Evolutionary conservation across 2,888 invertebrate genomes (phyloP).

Genomic region (Himalopsyche japonica): DNA sequence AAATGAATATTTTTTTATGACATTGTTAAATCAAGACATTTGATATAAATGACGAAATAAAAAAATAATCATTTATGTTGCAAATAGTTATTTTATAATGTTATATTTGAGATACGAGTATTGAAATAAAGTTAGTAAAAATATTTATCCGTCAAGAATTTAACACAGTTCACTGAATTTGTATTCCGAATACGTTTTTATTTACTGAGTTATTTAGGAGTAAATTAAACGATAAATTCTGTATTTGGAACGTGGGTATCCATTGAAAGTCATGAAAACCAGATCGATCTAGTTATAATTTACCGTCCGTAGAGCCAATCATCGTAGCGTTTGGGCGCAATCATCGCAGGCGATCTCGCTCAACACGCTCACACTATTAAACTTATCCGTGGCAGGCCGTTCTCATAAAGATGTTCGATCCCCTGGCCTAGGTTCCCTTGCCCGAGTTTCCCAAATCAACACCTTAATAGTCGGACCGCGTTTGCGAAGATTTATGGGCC

Average conservation of each 20-base stretch:
- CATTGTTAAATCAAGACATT: too few relatives aligned
- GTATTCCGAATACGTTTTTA: background rate
- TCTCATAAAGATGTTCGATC: slow-evolving; percentile 1
- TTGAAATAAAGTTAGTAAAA: background rate
- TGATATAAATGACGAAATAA: too few relatives aligned
- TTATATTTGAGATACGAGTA: too few relatives aligned
- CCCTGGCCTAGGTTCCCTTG: background rate
- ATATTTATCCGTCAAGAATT: background rate
- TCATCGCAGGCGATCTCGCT: background rate
- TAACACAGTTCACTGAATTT: background rate
- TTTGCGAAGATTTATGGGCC: slow-evolving; percentile 36
- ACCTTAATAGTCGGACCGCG: slow-evolving; percentile 38
- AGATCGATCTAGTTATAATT: background rate
- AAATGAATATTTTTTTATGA: too few relatives aligned
- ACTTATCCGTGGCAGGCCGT: background rate
- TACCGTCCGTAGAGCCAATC: background rate
- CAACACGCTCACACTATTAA: background rate
- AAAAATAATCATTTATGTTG: too few relatives aligned
- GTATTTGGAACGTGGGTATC: background rate
- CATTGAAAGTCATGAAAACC: background rate
- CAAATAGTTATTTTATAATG: too few relatives aligned
- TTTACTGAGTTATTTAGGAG: background rate
- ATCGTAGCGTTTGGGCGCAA: background rate
- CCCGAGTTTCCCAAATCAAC: slow-evolving; percentile 30
- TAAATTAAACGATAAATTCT: background rate